A percentile compares a stretch with the other conserved stretches of the same genome.
phyloP scores from a whole-genome alignment of 2,113 vertebrate genomes.

The Prietella phreatophila region DNA sequence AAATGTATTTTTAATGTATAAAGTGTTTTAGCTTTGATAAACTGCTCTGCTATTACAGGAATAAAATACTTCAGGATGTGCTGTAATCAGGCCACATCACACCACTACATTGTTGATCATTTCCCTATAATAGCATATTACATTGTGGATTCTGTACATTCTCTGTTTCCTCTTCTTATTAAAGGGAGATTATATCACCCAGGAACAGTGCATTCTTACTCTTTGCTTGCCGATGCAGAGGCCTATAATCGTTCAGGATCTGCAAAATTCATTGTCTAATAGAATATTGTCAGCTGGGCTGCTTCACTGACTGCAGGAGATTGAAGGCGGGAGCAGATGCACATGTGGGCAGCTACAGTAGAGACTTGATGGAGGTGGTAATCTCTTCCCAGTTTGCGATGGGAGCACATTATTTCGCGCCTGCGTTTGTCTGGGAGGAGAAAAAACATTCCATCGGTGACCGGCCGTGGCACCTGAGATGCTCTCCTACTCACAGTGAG shows the following conservation, averaged over 20 bases:
- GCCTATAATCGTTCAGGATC: conserved; percentile 32
- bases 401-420: conserved; percentile 38
- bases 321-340: conserved; percentile 58
- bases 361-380: conserved; percentile 4
- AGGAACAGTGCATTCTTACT: neutral
- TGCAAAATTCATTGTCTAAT: conserved; percentile 34
- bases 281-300: conserved; percentile 37
- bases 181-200: neutral
- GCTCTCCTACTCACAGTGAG: conserved; percentile 29
- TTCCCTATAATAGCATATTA: neutral
- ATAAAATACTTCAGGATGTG: neutral
- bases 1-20: neutral
- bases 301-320: conserved; percentile 49
- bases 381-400: conserved; percentile 39
- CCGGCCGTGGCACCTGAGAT: conserved; percentile 14
- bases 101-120: neutral
- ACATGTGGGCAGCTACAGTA: conserved; percentile 35
- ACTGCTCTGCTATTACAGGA: neutral
- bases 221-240: conserved; percentile 3
- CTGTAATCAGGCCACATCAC: neutral
- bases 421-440: conserved; percentile 6
- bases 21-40: neutral
- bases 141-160: neutral
- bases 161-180: conserved; percentile 1
- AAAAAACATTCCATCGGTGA: conserved; percentile 36